A percentile compares a stretch with the other conserved stretches of the same genome.
phyloP scores from a whole-genome alignment of 1,140 invertebrate species.

The Drosophila arawakana region DNA sequence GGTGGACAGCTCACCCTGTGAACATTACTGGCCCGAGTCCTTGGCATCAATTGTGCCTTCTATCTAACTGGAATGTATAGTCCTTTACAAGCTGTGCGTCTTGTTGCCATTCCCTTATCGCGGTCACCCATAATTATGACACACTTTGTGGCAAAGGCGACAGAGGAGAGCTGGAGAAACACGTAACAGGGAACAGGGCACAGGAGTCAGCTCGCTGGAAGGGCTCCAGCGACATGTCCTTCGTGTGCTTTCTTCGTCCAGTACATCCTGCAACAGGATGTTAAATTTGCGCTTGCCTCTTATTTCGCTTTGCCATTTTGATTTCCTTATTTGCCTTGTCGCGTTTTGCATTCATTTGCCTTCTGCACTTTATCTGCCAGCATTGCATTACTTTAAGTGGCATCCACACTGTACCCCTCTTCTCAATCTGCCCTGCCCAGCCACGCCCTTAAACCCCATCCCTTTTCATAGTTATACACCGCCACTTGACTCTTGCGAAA shows the following conservation, averaged over 20 bases:
- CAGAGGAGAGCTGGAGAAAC: no score
- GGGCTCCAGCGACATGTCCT: constrained; percentile 9
- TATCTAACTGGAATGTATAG: constrained; percentile 47
- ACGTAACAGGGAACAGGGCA: background rate
- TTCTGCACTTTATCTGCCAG: constrained; percentile 38
- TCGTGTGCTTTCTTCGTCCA: constrained; percentile 26
- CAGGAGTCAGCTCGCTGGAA: background rate
- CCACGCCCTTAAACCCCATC: background rate
- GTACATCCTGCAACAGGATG: constrained; percentile 76
- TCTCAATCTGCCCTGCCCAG: background rate
- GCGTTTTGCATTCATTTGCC: constrained; percentile 59
- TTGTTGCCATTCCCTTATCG: constrained; percentile 54
- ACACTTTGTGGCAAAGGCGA: constrained; percentile 37
- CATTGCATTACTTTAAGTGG: constrained; percentile 79
- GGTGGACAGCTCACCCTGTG: constrained; percentile 12
- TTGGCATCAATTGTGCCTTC: constrained; percentile 72
- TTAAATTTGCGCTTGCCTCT: constrained; percentile 79
- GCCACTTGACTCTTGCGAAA: constrained; percentile 44
- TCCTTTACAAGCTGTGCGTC: constrained; percentile 43
- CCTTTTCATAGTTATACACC: background rate
- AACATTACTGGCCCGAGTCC: constrained; percentile 41
- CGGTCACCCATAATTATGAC: constrained; percentile 53
- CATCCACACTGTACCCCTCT: constrained; percentile 31
- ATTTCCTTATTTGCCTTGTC: constrained; percentile 81
- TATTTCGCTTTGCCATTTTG: constrained; percentile 77